A percentile compares a stretch with the other conserved stretches of the same genome.
Evolutionary conservation across 2,113 vertebrate genomes (phyloP).

Genomic region (Coracopsis vasa): DNA sequence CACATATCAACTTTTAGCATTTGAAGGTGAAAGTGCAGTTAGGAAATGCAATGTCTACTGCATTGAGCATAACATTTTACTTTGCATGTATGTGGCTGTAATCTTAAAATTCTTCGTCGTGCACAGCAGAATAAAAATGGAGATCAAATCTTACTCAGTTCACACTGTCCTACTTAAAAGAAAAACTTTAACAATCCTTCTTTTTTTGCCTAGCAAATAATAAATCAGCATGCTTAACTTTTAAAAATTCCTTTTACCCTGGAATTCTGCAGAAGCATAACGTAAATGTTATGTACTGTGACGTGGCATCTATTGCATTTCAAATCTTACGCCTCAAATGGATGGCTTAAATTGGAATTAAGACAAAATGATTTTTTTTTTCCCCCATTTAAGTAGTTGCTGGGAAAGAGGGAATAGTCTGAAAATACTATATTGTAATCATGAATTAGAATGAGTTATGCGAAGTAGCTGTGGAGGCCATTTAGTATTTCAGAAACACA

Average conservation of each 20-base stretch:
- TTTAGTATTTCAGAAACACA: conserved; percentile 76
- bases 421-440: conserved; percentile 67
- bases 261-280: background rate
- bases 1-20: background rate
- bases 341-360: background rate
- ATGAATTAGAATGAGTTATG: conserved; percentile 74
- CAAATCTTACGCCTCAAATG: background rate
- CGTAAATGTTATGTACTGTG: background rate
- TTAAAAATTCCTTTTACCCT: background rate
- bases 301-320: conserved; percentile 11
- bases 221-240: background rate
- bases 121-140: background rate
- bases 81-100: background rate
- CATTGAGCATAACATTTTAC: background rate
- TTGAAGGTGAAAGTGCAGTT: background rate
- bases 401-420: conserved; percentile 60
- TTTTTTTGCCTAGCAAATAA: background rate
- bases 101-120: background rate
- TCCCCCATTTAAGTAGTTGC: conserved; percentile 9
- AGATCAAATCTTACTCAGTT: background rate
- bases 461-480: conserved; percentile 69
- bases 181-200: background rate
- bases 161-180: background rate
- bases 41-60: background rate
- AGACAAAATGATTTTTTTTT: background rate